phyloP scores from a whole-genome alignment of 2,797 vertebrate species.

The Psittacula echo region DNA sequence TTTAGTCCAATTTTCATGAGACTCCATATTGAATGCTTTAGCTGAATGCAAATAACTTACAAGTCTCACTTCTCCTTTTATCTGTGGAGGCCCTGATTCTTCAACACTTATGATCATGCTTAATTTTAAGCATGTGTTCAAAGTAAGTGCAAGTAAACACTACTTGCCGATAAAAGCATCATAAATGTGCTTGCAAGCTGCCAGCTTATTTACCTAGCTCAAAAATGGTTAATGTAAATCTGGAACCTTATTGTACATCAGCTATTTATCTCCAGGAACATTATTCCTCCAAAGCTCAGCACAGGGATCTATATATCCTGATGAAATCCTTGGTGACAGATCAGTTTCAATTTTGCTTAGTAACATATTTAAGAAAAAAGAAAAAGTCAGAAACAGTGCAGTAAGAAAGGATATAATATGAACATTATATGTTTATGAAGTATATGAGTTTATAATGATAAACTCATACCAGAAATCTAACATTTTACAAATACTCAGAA shows the following conservation, averaged over 20 bases:
- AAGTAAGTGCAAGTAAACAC: neutral
- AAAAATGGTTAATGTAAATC: neutral
- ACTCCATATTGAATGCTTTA: constrained; percentile 41
- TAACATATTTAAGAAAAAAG: neutral
- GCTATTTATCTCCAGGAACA: neutral
- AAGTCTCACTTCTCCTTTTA: constrained; percentile 45
- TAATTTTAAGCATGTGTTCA: constrained; percentile 35
- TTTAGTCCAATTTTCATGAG: constrained; percentile 55
- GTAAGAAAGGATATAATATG: neutral
- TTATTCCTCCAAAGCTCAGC: neutral
- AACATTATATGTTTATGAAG: neutral
- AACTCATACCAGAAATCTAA: neutral
- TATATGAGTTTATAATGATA: neutral
- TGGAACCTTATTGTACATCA: neutral
- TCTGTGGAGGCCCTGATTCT: constrained; percentile 9
- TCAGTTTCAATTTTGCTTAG: neutral
- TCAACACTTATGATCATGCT: neutral
- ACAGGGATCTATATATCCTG: neutral
- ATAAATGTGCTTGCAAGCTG: neutral
- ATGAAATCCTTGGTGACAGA: neutral
- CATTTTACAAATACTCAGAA: neutral
- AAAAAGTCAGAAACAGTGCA: neutral
- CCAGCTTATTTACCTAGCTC: neutral
- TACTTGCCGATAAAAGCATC: neutral
- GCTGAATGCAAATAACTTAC: constrained; percentile 49